These are phyloP conservation scores for Macroramphosus scolopax DNA, from an alignment of 2,797 vertebrate genomes.

Conservation along the genomic window DNA sequence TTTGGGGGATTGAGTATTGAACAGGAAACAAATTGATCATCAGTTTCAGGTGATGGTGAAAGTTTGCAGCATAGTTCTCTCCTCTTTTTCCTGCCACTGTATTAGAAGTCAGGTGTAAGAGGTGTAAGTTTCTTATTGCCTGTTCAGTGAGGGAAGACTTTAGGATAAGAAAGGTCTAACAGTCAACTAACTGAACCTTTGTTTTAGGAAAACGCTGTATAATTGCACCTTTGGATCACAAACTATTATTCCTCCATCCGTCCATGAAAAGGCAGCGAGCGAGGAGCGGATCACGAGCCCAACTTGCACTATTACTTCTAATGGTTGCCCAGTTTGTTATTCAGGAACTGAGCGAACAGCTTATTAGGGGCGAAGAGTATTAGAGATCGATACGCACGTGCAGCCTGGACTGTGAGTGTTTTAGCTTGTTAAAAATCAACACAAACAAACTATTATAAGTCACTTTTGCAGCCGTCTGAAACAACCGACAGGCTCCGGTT, in stretches of 20 bases:
- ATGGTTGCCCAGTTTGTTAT: conserved; percentile 45
- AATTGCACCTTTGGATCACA: conserved; percentile 41
- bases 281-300: too few species aligned
- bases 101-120: conserved; percentile 48
- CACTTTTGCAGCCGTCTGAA: too few species aligned
- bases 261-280: conserved; percentile 33
- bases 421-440: too few species aligned
- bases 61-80: conserved; percentile 61
- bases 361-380: too few species aligned
- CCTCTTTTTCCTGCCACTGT: conserved; percentile 25
- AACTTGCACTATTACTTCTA: too few species aligned
- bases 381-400: too few species aligned
- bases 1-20: conserved; percentile 63
- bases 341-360: conserved; percentile 38
- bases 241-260: conserved; percentile 40
- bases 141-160: conserved; percentile 32
- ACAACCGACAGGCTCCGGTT: too few species aligned
- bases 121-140: too few species aligned
- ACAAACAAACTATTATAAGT: too few species aligned
- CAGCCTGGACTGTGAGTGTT: too few species aligned
- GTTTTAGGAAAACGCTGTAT: conserved; percentile 38
- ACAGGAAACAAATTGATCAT: conserved; percentile 73
- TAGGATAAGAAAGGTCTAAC: conserved; percentile 31
- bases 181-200: conserved; percentile 20
- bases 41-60: conserved; percentile 68